Percentiles rank a stretch among this genome's conserved stretches.
These are phyloP conservation scores for Pachliopta kotzebuea DNA, from an alignment of 2,888 invertebrate species.

Conservation along the genomic window DNA sequence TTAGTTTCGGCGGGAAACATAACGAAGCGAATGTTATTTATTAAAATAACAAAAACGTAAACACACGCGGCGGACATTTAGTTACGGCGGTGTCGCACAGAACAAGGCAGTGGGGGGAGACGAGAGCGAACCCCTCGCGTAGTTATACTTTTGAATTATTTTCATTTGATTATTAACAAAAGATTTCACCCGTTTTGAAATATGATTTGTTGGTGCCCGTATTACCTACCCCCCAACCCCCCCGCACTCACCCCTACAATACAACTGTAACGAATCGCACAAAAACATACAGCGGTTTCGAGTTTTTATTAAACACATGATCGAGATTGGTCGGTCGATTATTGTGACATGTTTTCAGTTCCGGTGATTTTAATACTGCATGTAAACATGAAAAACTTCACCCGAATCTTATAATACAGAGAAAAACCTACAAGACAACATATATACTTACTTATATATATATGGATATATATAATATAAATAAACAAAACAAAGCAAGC, in stretches of 20 bases:
- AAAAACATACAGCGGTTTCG: conserved; percentile 38
- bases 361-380: conserved; percentile 42
- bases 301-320: conserved; percentile 38
- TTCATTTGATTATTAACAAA: conserved; percentile 77
- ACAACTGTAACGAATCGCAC: conserved; percentile 53
- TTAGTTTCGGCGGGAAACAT: conserved; percentile 29
- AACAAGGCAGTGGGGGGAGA: conserved; percentile 46
- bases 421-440: too few species aligned
- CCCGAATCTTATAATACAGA: too few species aligned
- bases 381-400: too few species aligned
- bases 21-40: conserved; percentile 27
- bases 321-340: conserved; percentile 39
- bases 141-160: conserved; percentile 68
- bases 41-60: conserved; percentile 34
- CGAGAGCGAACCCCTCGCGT: conserved; percentile 48
- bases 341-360: conserved; percentile 59
- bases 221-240: conserved; percentile 52
- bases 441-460: too few species aligned
- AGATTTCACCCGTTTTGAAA: conserved; percentile 78
- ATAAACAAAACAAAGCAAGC: too few species aligned
- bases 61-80: conserved; percentile 41
- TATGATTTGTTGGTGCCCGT: conserved; percentile 78
- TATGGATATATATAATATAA: too few species aligned
- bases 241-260: conserved; percentile 49
- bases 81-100: conserved; percentile 68